Base-by-base conservation (phyloP, 2,888 invertebrate species). In the Cheilosia impressa region DNA sequence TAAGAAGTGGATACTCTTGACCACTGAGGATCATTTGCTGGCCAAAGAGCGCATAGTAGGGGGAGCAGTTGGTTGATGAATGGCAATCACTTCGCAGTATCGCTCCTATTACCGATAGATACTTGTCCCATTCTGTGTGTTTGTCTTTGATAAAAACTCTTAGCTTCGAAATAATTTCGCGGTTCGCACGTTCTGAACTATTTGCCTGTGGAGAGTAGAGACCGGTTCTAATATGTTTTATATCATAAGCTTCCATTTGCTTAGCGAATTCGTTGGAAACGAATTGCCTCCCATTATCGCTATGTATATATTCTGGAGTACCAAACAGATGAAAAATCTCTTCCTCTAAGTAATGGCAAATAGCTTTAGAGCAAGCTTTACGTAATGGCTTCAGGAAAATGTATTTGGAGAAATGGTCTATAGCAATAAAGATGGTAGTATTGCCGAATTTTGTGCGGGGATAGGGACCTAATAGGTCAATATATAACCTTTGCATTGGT, bases 321-420 rank as follows among this genome's bases (percentile, higher is more conserved):
- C 50, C 50, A 22, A 52, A 24, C 19, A 19, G 4, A 38, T 38
- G 38, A 6, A 38, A 38, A 38, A 38, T 38, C 9, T 7, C 38
- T 38, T 38, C 38, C 13, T 38, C 38, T 38, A 38, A 5, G 38
- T 38, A 38, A 0, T 38, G 38, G 38, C 38, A 38, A 15, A 45
- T n/a, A 5, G 15, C 5, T 4, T 45, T 15, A 1, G 45, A 45
- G 1, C 60, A 58, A 13, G 66, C 66, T 43, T 43, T 58, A 5
- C 53, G 34, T 22, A 83, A n/a, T 5, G 76, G 55, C 52, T 43
- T 24, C 68, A 77, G 55, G 19, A 87, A 69, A 13, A 58, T 13
- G 24, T 78, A 82, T 41, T 85, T 81, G n/a, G 45, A 45, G 4
- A 45, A 45, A 45, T 45, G 45, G n/a, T 45, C 45, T 45, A 45